Evolutionary conservation across 2,888 invertebrate genomes (phyloP), one percentile per base, ranked within the genome.

Genomic region (Dyspetes luteomarginatus): DNA sequence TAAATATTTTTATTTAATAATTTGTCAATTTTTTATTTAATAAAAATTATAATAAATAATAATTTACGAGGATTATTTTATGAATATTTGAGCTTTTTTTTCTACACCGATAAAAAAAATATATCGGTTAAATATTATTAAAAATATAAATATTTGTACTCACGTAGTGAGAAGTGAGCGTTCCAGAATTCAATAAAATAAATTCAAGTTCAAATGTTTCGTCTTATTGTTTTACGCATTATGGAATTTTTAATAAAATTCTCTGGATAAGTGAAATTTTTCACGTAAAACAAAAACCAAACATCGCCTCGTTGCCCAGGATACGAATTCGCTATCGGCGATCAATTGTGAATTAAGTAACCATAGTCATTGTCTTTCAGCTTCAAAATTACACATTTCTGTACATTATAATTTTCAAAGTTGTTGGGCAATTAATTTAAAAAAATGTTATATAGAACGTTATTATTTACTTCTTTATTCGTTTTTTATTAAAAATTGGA

Each of bases 241-340:
- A 4, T 17, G 5, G n/a, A 43, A 19, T 43, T 45, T 52, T 48
- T 17, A 30, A 55, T 17, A 64, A 28, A 52, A 9, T 28, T 30
- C 64, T 50, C 22, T 30, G 43, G 15, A 26, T 64, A 26, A 17
- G 22, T 17, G 43, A 19, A 15, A 60, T 72, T 52, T 71, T 65
- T 60, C 81, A 64, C 76, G 22, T 43, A 43, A 73, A 56, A 60
- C 22, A 22, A 50, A 65, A 24, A 56, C 17, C 41, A 75, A 71
- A 64, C 78, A 76, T 79, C 45, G 43, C 19, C 28, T 12, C 62
- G 79, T 80, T 80, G 75, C 76, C 79, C 67, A n/a, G 76, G 79
- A 71, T 74, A 79, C 69, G 52, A 2, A 52, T 5, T 15, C 15
- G 19, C 12, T 4, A 28, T 12, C 17, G 36, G 3, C 17, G 12